These are phyloP conservation scores for Criorhina ranunculi DNA, from an alignment of 2,888 invertebrate species.

Conservation along the genomic window DNA sequence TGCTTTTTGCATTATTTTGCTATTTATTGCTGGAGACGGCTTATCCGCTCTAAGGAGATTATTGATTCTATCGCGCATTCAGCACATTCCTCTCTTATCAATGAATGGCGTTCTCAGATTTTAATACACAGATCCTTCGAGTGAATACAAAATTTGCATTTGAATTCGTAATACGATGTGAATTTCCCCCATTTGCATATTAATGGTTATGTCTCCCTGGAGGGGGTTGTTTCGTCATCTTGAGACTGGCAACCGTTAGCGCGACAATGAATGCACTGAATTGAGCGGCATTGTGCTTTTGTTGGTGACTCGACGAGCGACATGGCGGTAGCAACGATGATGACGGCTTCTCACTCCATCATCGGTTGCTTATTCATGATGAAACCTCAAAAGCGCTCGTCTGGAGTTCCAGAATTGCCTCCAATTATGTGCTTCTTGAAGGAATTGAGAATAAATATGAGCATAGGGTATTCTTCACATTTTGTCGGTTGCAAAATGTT, in stretches of 20 bases:
- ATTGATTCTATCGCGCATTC: slow-evolving; percentile 52
- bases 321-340: no score
- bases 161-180: slow-evolving; percentile 64
- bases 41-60: slow-evolving; percentile 64
- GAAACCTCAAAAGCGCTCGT: slow-evolving; percentile 65
- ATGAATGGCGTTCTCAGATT: slow-evolving; percentile 36
- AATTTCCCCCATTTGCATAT: slow-evolving; percentile 70
- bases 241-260: neutral
- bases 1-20: slow-evolving; percentile 48
- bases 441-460: slow-evolving; percentile 8
- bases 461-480: slow-evolving; percentile 16
- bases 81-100: slow-evolving; percentile 56
- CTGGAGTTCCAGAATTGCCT: slow-evolving; percentile 55
- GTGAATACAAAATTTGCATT: slow-evolving; percentile 72
- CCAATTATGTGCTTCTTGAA: slow-evolving; percentile 33
- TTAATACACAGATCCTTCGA: slow-evolving; percentile 51
- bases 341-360: slow-evolving; percentile 12
- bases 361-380: slow-evolving; percentile 54
- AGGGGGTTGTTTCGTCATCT: slow-evolving; percentile 7
- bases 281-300: slow-evolving; percentile 54
- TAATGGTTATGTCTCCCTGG: slow-evolving; percentile 36
- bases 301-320: slow-evolving; percentile 6
- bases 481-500: neutral
- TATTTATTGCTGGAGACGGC: slow-evolving; percentile 47
- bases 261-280: slow-evolving; percentile 52